Conservation (phyloP, 2,888 invertebrate genomes). For the Automeris io region DNA sequence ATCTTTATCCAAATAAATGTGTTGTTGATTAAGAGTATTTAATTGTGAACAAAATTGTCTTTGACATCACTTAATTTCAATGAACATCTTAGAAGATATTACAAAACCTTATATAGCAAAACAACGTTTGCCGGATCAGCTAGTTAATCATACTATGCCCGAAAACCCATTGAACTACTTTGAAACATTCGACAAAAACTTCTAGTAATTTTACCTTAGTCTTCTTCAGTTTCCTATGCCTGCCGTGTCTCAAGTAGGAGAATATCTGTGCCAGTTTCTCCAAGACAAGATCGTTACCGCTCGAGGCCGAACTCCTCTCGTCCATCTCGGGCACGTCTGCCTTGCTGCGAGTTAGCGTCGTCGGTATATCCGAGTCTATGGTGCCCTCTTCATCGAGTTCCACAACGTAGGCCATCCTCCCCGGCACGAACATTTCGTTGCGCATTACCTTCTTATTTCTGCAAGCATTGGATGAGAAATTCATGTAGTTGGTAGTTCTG, state of each 20-base stretch:
- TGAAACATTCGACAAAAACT: no score
- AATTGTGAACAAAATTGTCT: no score
- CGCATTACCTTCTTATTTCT: constrained; percentile 85
- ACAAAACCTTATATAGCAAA: no score
- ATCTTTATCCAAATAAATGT: no score
- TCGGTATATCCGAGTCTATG: constrained; percentile 91
- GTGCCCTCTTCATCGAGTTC: constrained; percentile 91
- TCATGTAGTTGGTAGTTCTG: no score
- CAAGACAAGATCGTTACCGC: constrained; percentile 91
- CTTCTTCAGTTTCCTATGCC: constrained; percentile 87
- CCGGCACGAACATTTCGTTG: constrained; percentile 95
- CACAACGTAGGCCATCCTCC: constrained; percentile 98
- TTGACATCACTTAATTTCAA: no score
- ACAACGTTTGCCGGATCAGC: no score
- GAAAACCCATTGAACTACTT: no score
- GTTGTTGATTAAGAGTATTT: no score
- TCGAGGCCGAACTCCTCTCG: constrained; percentile 57
- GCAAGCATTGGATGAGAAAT: constrained; percentile 11
- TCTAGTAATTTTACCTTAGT: no score
- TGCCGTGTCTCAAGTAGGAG: constrained; percentile 92
- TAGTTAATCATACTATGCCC: no score
- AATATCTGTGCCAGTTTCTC: constrained; percentile 98
- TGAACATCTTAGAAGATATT: no score
- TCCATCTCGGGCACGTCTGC: constrained; percentile 90
- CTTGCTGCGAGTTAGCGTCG: constrained; percentile 94